Evolutionary conservation across 2,888 invertebrate species (phyloP).

Genomic region (Fabriciana adippe): DNA sequence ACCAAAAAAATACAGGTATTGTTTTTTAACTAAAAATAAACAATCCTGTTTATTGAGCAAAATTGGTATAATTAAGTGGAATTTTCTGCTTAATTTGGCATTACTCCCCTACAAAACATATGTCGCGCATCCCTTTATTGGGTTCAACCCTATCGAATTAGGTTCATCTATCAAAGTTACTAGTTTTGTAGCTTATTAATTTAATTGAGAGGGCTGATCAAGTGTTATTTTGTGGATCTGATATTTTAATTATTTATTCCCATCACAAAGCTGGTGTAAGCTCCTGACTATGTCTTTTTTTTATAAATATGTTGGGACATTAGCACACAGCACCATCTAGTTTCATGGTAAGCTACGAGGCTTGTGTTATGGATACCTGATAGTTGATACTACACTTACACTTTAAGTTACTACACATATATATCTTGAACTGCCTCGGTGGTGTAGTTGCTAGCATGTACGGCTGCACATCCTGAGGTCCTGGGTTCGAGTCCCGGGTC

Average conservation of each 20-base stretch:
- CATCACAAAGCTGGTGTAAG: not conserved
- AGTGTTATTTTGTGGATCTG: constrained; percentile 32
- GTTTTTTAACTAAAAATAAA: constrained; percentile 1
- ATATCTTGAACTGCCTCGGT: no score
- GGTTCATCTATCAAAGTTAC: constrained; percentile 33
- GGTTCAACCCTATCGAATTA: constrained; percentile 32
- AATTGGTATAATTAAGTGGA: constrained; percentile 42
- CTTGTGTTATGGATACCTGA: no score
- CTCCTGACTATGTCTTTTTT: no score
- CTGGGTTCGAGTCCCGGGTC: no score
- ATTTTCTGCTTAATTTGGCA: constrained; percentile 52
- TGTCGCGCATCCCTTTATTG: constrained; percentile 36
- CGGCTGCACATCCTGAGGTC: no score
- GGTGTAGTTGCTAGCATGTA: no score
- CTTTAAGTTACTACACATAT: no score
- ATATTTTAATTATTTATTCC: constrained; percentile 29
- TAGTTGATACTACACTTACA: no score
- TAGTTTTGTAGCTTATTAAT: constrained; percentile 37
- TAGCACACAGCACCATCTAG: no score
- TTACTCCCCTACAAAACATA: constrained; percentile 40
- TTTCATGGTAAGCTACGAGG: no score
- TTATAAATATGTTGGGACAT: no score
- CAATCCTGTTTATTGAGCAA: constrained; percentile 8
- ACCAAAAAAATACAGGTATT: not conserved
- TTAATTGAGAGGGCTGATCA: constrained; percentile 41